Percentiles rank a stretch among this genome's conserved stretches.
phyloP scores from a whole-genome alignment of 2,888 invertebrate genomes.

The Folsomia candida region DNA sequence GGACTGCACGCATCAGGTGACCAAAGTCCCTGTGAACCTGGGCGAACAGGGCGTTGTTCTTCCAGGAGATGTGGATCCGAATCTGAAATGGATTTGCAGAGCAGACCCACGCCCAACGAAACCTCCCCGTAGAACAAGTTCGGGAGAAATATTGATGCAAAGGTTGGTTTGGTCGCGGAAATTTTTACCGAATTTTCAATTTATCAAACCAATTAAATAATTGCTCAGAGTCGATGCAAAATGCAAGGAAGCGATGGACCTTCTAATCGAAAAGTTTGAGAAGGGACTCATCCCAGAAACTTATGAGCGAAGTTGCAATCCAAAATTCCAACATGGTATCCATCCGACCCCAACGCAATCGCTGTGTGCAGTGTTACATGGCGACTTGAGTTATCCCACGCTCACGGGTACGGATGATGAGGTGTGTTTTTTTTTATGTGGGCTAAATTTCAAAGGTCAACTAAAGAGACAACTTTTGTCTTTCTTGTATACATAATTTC shows the following conservation, averaged over 20 bases:
- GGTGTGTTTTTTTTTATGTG: too few species aligned
- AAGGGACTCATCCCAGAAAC: neutral
- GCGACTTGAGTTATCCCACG: neutral
- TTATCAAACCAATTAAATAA: neutral
- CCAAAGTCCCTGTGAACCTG: too few species aligned
- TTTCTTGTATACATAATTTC: too few species aligned
- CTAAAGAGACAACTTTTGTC: too few species aligned
- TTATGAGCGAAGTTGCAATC: neutral
- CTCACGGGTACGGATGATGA: too few species aligned
- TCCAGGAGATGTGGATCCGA: neutral
- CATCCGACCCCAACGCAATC: neutral
- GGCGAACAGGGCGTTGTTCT: too few species aligned
- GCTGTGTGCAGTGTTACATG: neutral
- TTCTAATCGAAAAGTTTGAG: conserved; percentile 4
- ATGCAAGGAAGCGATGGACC: neutral
- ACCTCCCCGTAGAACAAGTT: neutral
- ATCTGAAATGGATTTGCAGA: neutral
- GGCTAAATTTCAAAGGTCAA: too few species aligned
- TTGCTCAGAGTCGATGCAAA: neutral
- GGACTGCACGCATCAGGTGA: too few species aligned
- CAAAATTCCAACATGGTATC: neutral
- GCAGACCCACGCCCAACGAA: neutral
- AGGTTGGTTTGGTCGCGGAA: neutral
- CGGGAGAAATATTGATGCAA: neutral
- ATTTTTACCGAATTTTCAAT: too few species aligned